Percentiles rank a stretch among this genome's conserved stretches.
These are phyloP conservation scores for Ascaphus truei DNA, from an alignment of 2,113 vertebrate genomes.

Conservation along the genomic window DNA sequence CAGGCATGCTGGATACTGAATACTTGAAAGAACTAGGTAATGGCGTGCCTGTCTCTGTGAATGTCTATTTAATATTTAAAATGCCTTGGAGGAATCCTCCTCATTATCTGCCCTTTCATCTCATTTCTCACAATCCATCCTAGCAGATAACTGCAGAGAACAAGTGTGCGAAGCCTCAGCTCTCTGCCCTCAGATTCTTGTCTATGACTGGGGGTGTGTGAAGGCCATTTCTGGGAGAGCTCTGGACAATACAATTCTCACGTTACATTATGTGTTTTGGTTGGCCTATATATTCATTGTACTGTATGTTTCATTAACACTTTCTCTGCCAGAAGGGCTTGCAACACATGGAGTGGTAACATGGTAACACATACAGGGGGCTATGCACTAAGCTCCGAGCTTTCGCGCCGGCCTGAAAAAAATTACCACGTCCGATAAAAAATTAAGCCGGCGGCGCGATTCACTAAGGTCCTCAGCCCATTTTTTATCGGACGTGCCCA, in stretches of 20 bases:
- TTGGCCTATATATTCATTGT: no score
- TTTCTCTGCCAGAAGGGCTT: no score
- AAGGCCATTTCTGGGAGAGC: slow-evolving; percentile 14
- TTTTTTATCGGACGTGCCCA: no score
- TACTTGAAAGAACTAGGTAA: slow-evolving; percentile 22
- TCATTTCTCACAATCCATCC: neutral
- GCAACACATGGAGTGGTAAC: no score
- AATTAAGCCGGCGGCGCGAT: no score
- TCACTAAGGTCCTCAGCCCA: no score
- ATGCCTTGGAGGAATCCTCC: slow-evolving; percentile 16
- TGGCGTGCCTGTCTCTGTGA: slow-evolving; percentile 1
- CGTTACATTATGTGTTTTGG: no score
- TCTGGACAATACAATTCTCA: neutral
- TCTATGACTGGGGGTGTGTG: neutral
- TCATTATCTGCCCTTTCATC: slow-evolving; percentile 21
- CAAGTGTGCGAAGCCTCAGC: neutral
- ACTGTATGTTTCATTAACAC: no score
- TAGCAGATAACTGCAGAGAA: neutral
- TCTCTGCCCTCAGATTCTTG: slow-evolving; percentile 3
- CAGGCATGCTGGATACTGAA: neutral
- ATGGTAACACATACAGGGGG: no score
- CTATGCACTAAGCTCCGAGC: no score
- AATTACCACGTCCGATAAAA: no score
- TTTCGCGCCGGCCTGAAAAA: no score
- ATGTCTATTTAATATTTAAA: slow-evolving; percentile 32